These are phyloP conservation scores for Phortica magna DNA, from an alignment of 2,888 invertebrate genomes.

Conservation along the genomic window DNA sequence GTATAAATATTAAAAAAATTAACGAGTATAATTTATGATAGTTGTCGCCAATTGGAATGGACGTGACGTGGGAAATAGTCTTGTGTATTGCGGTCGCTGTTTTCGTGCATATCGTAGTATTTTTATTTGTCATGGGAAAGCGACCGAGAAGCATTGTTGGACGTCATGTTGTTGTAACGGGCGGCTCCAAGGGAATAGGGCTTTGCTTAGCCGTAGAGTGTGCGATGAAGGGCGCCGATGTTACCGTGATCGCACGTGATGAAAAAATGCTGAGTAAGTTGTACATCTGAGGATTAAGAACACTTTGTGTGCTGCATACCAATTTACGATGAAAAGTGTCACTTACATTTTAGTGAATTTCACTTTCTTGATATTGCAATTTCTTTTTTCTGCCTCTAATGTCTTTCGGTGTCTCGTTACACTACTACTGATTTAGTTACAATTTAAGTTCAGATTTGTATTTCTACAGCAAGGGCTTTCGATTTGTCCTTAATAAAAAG, in stretches of 20 bases:
- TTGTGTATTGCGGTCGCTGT: conserved; percentile 65
- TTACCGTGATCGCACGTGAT: conserved; percentile 94
- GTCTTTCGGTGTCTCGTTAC: no score
- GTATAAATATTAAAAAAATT: no score
- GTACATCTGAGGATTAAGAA: conserved; percentile 40
- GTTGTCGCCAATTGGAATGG: conserved; percentile 51
- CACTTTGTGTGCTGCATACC: neutral
- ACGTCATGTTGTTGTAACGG: conserved; percentile 88
- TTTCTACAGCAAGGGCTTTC: no score
- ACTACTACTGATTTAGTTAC: no score
- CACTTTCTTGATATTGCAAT: no score
- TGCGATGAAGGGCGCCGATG: conserved; percentile 89
- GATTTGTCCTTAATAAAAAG: no score
- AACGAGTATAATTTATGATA: no score
- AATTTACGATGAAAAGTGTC: neutral
- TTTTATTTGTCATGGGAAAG: conserved; percentile 70
- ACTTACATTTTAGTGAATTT: no score
- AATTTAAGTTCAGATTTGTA: no score
- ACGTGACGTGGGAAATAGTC: conserved; percentile 63
- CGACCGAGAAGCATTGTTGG: conserved; percentile 72
- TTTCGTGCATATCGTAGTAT: conserved; percentile 66
- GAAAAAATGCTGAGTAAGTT: conserved; percentile 82
- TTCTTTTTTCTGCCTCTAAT: no score
- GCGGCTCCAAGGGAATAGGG: conserved; percentile 98
- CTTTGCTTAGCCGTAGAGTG: conserved; percentile 89